Base-by-base conservation (phyloP, 2,888 invertebrate species). In the Meiosimyza platycephala region DNA sequence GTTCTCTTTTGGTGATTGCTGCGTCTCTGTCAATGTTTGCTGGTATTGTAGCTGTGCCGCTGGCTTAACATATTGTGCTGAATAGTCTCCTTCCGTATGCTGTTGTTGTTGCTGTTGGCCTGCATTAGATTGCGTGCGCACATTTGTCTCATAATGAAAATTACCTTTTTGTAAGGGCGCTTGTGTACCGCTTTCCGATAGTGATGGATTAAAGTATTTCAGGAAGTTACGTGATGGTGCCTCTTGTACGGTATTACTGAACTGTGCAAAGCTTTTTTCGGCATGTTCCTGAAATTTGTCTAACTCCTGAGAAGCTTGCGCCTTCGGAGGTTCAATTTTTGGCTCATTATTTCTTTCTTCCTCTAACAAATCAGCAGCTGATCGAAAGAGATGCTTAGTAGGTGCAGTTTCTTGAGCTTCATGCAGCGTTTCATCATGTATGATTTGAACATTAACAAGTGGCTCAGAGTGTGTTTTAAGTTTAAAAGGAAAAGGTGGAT, bases 191-290 rank as follows among this genome's bases (percentile, higher is more conserved):
- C 77, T 48, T 4, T 76, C 73, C 1, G 79, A 78, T 3, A 82
- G 62, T 0, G 78, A 77, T 1, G 82, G 83, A 33, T 85, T 85
- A 28, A 87, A 87, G 54, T 80, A 78, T 40, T 84, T 85, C 15
- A 87, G 78, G 73, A 87, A 87, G 15, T 83, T 81, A 9, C 87
- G 76, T 0, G 87, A 87, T 0, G 85, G 83, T 1, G 87, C 84
- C 67, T 86, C 86, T 1, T 81, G 59, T 5, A 74, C 16, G 11
- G 72, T 64, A 15, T 77, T 78, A 33, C 48, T 47, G 6, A 40
- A n/a, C n/a, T 76, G 67, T 9, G 71, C 67, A 68, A 77, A 78
- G 28, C 67, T 76, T 68, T 76, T 76, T 22, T 79, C 77, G 6
- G 77, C 78, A 65, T 79, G 80, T 12, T 77, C 78, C n/a, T 85